phyloP scores from a whole-genome alignment of 2,888 invertebrate genomes.

The Catocala nupta region DNA sequence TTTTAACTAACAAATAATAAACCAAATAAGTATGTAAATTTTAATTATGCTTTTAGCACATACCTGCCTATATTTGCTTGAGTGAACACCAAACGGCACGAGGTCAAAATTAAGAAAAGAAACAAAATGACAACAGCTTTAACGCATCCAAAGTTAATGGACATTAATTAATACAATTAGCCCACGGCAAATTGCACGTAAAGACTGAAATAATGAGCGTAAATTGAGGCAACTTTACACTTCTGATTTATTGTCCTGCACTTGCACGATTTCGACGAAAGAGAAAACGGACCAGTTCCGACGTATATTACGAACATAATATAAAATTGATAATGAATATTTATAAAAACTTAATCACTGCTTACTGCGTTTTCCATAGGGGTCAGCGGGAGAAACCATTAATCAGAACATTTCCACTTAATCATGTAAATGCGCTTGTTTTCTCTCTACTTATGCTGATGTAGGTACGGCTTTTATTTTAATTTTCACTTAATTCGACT shows the following conservation, averaged over 20 bases:
- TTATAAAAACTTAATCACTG: conserved; percentile 84
- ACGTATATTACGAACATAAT: conserved; percentile 80
- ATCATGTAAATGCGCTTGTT: conserved; percentile 71
- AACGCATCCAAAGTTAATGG: conserved; percentile 81
- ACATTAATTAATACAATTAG: conserved; percentile 87
- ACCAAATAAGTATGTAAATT: conserved; percentile 17
- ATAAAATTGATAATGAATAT: conserved; percentile 86
- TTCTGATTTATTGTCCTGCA: conserved; percentile 86
- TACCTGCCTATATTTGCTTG: conserved; percentile 40
- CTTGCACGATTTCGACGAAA: conserved; percentile 85
- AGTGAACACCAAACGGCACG: conserved; percentile 54
- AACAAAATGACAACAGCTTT: conserved; percentile 69
- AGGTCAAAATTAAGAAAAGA: conserved; percentile 67
- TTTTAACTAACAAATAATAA: conserved; percentile 10
- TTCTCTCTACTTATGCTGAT: conserved; percentile 62
- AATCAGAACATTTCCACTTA: conserved; percentile 82
- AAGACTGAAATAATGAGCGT: conserved; percentile 84
- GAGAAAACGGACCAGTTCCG: conserved; percentile 85
- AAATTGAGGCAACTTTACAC: conserved; percentile 86
- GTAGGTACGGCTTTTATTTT: conserved; percentile 51
- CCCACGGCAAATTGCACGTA: conserved; percentile 84
- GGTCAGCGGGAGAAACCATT: conserved; percentile 78
- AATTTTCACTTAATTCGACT: conserved; percentile 63
- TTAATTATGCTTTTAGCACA: conserved; percentile 30
- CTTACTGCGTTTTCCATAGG: conserved; percentile 72